Base-by-base conservation (phyloP, 53 echinoderm and acorn worm species). In the Hippasteria phrygiana region DNA sequence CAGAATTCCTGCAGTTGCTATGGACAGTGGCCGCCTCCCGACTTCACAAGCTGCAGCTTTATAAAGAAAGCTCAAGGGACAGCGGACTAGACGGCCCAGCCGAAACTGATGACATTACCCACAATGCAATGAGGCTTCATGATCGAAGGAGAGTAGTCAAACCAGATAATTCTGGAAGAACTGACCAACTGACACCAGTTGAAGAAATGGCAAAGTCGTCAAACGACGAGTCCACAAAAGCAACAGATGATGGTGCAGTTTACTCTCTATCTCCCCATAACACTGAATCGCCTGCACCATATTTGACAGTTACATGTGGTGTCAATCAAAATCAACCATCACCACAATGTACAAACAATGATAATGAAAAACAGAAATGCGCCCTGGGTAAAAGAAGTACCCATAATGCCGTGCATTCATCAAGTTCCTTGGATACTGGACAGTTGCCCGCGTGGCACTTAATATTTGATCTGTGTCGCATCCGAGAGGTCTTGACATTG, bases 1-100 rank as follows among this genome's bases (percentile, higher is more conserved):
- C 87, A 84, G 96, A 99, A 71, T 99, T 99, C 90, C 93, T 94
- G 51, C 88, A 85, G n/a, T 84, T 96, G 72, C 81, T 99, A 24
- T 87, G 83, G 67, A 88, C 74, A 34, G 88, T 99, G 50, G 94
- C 96, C 11, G 26, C 67, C 5, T 51, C 78, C 1, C 88, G 95
- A 39, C 87, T 93, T 22, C 55, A 47, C 28, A 47, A 87, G 2
- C 50, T 93, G 17, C 34, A 46, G 48, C 48, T 31, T 20, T 36
- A 37, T 51, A 85, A 51, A 5, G 53, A 67, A 3, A 16, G 11
- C n/a, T 16, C 7, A 31, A n/a, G 37, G 20, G 17, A 75, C 48
- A 56, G 39, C 29, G 16, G 27, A 55, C 37, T 3, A 1, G 24
- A 2, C 0, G 39, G 70, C 35, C n/a, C 36, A 0, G 84, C 69